Evolutionary conservation across 2,797 vertebrate genomes (phyloP).

Genomic region (Lutjanus argentimaculatus): DNA sequence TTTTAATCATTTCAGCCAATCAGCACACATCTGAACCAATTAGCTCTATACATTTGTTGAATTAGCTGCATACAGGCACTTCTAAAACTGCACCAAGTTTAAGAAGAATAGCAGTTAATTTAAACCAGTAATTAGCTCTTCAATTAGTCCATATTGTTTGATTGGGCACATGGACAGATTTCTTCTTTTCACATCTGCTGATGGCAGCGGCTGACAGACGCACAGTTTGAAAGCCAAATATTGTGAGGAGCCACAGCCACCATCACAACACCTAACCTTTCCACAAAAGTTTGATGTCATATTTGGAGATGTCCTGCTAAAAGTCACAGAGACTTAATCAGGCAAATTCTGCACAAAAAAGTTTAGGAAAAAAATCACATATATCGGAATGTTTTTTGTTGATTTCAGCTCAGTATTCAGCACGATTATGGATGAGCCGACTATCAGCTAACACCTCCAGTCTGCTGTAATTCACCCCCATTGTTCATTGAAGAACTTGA

Average conservation of each 20-base stretch:
- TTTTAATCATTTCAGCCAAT: constrained; percentile 46
- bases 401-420: too few relatives aligned
- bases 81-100: not conserved
- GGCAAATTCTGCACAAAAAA: too few relatives aligned
- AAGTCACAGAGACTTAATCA: too few relatives aligned
- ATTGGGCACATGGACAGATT: not conserved
- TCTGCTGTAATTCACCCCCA: too few relatives aligned
- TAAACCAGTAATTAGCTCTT: constrained; percentile 14
- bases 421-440: too few relatives aligned
- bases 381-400: too few relatives aligned
- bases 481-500: too few relatives aligned
- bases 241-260: too few relatives aligned
- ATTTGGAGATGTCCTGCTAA: not conserved
- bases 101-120: constrained; percentile 10
- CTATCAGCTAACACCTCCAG: too few relatives aligned
- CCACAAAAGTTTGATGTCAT: not conserved
- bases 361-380: too few relatives aligned
- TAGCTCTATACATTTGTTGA: constrained; percentile 2
- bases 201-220: not conserved
- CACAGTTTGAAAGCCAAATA: not conserved
- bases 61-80: not conserved
- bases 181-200: not conserved
- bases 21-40: constrained; percentile 47
- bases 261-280: too few relatives aligned
- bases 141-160: not conserved